phyloP scores from a whole-genome alignment of 2,113 vertebrate species.

The Lophotis ruficrista region DNA sequence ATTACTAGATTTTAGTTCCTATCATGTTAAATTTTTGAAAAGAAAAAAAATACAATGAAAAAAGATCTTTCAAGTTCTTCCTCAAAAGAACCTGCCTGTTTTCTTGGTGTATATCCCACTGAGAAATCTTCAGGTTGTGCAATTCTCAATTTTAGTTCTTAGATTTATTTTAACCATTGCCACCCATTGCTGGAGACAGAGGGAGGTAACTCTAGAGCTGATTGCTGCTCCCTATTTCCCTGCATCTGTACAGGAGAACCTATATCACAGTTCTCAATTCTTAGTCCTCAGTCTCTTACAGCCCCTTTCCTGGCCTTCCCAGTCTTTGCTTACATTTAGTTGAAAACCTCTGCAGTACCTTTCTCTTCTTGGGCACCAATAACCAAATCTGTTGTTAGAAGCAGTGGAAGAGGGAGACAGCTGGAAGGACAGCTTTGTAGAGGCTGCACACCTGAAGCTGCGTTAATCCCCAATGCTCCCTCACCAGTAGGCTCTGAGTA shows the following conservation, averaged over 20 bases:
- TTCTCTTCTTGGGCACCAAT: neutral
- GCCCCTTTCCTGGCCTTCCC: neutral
- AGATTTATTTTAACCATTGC: neutral
- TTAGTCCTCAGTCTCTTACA: neutral
- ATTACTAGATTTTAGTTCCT: neutral
- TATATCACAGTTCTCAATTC: neutral
- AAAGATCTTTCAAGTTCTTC: neutral
- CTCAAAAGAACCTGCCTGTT: neutral
- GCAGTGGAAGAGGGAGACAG: neutral
- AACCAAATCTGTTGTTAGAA: neutral
- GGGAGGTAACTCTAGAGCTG: neutral
- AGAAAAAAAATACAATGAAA: too few relatives aligned
- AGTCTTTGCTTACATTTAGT: neutral
- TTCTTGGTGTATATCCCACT: neutral
- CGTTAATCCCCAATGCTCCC: neutral
- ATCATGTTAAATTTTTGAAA: neutral
- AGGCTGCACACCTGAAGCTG: neutral
- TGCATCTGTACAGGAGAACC: neutral
- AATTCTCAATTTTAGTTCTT: neutral
- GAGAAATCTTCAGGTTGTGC: neutral
- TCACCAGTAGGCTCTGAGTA: neutral
- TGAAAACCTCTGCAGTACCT: neutral
- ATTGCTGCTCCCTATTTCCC: neutral
- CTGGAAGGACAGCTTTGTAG: neutral
- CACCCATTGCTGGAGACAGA: neutral